phyloP scores from a whole-genome alignment of 2,797 vertebrate genomes.

The Hyperoplus immaculatus region DNA sequence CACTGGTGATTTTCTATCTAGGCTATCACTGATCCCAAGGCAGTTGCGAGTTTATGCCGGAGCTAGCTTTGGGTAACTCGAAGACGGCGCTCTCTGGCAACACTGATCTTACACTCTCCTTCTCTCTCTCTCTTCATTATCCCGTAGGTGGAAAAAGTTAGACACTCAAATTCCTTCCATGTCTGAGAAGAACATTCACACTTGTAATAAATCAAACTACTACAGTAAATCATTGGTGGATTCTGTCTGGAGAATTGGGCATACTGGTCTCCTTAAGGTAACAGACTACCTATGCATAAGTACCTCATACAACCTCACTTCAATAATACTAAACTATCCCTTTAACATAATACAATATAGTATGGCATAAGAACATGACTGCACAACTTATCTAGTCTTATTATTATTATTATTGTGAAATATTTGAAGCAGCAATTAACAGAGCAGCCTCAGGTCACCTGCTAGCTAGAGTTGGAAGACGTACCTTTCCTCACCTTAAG shows the following conservation, averaged over 20 bases:
- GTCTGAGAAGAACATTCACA: conserved; percentile 35
- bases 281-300: no score
- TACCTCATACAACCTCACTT: no score
- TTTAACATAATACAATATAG: no score
- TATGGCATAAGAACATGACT: no score
- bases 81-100: conserved; percentile 36
- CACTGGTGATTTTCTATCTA: conserved; percentile 62
- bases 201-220: conserved; percentile 22
- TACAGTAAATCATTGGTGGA: conserved; percentile 17
- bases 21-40: conserved; percentile 62
- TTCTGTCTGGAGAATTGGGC: conserved; percentile 6
- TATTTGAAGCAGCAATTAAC: no score
- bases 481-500: no score
- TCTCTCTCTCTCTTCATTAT: conserved; percentile 2
- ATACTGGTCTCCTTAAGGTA: no score
- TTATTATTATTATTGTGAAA: no score
- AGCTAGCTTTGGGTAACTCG: conserved; percentile 25
- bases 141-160: conserved; percentile 24
- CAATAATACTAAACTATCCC: no score
- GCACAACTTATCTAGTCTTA: no score
- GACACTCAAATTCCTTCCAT: conserved; percentile 32
- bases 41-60: conserved; percentile 52
- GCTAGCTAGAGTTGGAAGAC: no score
- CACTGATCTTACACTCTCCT: conserved; percentile 33
- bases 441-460: no score